Evolutionary conservation across 1,140 invertebrate genomes (phyloP).

Genomic region (Ruditapes philippinarum): DNA sequence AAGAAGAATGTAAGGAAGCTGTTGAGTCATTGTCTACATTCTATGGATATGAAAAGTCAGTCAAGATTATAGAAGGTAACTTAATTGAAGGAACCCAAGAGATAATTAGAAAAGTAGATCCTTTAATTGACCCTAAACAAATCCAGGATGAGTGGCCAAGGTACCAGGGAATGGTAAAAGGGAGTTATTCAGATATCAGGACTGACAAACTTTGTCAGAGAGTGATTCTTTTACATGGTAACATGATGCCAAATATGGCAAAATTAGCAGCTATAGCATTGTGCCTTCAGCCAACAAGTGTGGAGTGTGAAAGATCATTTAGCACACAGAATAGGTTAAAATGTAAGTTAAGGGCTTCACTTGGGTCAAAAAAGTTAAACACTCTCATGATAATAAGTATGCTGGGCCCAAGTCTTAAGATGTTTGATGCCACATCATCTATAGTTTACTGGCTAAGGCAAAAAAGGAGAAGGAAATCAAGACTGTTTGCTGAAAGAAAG

Average conservation of each 20-base stretch:
- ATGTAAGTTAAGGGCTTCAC: too few relatives aligned
- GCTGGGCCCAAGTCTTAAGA: too few relatives aligned
- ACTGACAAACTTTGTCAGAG: background rate
- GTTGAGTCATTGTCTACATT: background rate
- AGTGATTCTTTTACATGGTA: background rate
- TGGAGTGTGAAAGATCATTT: conserved; percentile 11
- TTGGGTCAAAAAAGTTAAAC: too few relatives aligned
- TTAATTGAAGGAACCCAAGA: conserved; percentile 8
- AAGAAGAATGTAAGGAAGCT: background rate
- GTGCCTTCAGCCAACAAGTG: background rate
- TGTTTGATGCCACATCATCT: too few relatives aligned
- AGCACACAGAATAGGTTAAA: background rate
- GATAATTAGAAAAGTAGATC: too few relatives aligned
- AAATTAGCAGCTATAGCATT: background rate
- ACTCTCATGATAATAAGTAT: too few relatives aligned
- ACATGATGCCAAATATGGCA: background rate
- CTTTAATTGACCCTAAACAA: too few relatives aligned
- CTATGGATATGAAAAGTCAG: conserved; percentile 21
- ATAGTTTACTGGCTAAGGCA: too few relatives aligned
- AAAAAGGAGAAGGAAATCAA: too few relatives aligned
- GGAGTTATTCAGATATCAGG: background rate
- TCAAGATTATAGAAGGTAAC: background rate
- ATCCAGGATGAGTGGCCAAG: conserved; percentile 26
- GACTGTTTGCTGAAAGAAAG: too few relatives aligned
- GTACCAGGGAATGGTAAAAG: background rate